phyloP scores from a whole-genome alignment of 2,888 invertebrate species.

The Thumatha senex region DNA sequence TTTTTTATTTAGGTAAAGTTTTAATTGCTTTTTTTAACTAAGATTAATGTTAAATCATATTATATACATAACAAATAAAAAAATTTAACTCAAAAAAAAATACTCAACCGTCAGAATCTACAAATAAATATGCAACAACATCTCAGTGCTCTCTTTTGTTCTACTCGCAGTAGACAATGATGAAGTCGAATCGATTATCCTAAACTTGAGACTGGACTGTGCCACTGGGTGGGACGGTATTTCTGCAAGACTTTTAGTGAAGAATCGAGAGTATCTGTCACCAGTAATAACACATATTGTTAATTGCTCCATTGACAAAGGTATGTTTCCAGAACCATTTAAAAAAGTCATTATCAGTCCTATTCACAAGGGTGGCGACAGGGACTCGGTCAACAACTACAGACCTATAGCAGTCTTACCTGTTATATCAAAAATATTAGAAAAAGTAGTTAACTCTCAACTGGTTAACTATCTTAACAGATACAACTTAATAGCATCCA shows the following conservation, averaged over 20 bases:
- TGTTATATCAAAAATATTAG: neutral
- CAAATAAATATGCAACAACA: neutral
- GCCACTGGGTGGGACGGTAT: constrained; percentile 8
- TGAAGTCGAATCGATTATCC: neutral
- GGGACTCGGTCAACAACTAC: neutral
- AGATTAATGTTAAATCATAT: too few relatives aligned
- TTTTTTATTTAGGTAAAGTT: too few relatives aligned
- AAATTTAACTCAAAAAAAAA: too few relatives aligned
- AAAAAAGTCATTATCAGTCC: constrained; percentile 3
- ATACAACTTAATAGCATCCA: neutral
- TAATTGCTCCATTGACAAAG: neutral
- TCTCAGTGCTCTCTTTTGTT: neutral
- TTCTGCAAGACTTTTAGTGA: neutral
- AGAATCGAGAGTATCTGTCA: neutral
- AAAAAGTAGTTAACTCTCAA: neutral
- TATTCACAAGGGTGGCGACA: neutral
- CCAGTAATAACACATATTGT: constrained; percentile 1
- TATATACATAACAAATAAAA: too few relatives aligned
- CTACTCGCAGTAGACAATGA: neutral
- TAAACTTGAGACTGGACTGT: neutral
- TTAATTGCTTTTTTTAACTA: too few relatives aligned
- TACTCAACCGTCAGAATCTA: neutral
- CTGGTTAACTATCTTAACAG: neutral
- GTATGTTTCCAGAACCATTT: constrained; percentile 6
- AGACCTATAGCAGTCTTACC: neutral